Evolutionary conservation across 2,113 vertebrate genomes (phyloP).

Genomic region (Trichechus manatus): DNA sequence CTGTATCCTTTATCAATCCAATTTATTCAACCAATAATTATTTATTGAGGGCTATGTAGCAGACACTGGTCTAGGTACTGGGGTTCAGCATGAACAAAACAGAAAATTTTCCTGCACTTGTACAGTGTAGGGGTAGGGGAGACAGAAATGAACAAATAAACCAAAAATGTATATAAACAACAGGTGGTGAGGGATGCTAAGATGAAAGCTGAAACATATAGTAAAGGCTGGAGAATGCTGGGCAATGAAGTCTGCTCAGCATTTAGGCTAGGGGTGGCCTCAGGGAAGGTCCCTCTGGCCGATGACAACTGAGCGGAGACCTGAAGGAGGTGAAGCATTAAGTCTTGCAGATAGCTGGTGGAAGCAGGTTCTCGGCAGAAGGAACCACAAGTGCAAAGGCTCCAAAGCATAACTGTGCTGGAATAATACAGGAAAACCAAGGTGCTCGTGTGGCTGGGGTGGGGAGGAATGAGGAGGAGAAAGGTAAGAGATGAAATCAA

Average conservation of each 20-base stretch:
- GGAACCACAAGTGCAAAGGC: neutral
- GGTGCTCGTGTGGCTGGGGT: accelerated
- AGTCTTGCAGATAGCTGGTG: accelerated
- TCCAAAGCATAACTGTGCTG: neutral
- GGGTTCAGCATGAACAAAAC: neutral
- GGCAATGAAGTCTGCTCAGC: neutral
- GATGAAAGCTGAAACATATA: neutral
- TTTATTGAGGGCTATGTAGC: no score
- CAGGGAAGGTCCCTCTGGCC: neutral
- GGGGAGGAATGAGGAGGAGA: neutral
- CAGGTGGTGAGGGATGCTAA: neutral
- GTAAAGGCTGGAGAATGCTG: neutral
- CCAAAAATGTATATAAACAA: neutral
- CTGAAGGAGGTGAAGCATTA: neutral
- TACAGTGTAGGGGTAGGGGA: neutral
- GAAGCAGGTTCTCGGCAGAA: neutral
- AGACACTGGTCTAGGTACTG: neutral
- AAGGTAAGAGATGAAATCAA: neutral
- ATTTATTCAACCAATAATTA: neutral
- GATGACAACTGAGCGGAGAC: neutral
- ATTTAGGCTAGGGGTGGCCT: neutral
- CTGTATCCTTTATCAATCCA: neutral
- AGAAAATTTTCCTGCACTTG: neutral
- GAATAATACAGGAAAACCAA: neutral
- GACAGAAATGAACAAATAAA: neutral